A percentile compares a stretch with the other conserved stretches of the same genome.
Conservation (phyloP, 2,797 vertebrate species). For the Squalus acanthias region DNA sequence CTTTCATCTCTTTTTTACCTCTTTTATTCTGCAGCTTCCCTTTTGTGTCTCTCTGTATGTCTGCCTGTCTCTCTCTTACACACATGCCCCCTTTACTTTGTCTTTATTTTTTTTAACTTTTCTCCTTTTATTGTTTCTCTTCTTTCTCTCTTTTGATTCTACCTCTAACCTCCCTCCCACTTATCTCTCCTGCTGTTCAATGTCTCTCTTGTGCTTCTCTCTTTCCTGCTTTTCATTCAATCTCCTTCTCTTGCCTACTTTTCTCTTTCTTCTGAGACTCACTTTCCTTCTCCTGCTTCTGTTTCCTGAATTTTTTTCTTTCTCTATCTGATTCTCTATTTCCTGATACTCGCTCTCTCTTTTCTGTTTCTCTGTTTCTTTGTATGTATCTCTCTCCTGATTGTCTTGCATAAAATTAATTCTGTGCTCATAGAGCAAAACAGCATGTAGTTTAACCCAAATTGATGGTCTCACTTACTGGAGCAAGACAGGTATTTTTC, state of each 20-base stretch:
- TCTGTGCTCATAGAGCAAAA: background rate
- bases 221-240: background rate
- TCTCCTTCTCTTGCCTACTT: background rate
- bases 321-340: background rate
- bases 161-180: background rate
- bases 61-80: background rate
- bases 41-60: background rate
- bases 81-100: no score
- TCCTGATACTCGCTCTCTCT: background rate
- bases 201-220: background rate
- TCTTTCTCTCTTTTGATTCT: background rate
- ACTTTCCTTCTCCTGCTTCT: background rate
- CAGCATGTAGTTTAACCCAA: background rate
- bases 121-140: no score
- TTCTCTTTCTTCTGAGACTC: background rate
- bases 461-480: background rate
- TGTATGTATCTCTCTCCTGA: background rate
- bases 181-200: background rate
- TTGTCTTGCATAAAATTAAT: background rate
- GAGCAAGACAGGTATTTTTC: background rate
- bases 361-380: background rate
- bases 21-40: background rate
- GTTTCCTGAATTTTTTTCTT: background rate
- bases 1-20: background rate
- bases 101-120: background rate